A percentile compares a stretch with the other conserved stretches of the same genome.
Evolutionary conservation across 2,113 vertebrate genomes (phyloP).

Genomic region (Condylura cristata): DNA sequence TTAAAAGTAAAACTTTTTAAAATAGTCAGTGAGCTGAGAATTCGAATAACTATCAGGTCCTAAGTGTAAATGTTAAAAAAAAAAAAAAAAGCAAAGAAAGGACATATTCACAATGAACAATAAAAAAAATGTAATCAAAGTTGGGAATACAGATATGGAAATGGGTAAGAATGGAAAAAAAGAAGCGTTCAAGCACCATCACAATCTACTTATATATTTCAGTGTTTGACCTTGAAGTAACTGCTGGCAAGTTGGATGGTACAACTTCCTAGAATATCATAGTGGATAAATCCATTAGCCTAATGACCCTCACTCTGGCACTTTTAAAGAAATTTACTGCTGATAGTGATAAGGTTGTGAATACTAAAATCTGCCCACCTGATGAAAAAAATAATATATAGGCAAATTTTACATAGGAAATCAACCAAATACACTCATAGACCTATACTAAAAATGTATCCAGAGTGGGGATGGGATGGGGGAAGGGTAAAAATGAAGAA

Average conservation of each 20-base stretch:
- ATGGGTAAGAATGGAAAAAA: conserved; percentile 27
- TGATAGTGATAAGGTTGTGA: conserved; percentile 64
- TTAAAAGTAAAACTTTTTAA: conserved; percentile 11
- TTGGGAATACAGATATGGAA: conserved; percentile 5
- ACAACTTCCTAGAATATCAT: conserved; percentile 72
- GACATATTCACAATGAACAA: neutral
- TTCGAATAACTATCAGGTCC: neutral
- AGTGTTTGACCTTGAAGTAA: conserved; percentile 65
- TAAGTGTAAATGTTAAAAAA: neutral
- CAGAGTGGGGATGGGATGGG: too few relatives aligned
- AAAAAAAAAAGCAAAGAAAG: neutral
- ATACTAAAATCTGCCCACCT: conserved; percentile 58
- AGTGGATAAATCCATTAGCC: conserved; percentile 72
- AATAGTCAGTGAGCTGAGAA: conserved; percentile 41
- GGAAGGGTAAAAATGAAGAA: too few relatives aligned
- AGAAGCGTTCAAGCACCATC: conserved; percentile 28
- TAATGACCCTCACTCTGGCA: conserved; percentile 57
- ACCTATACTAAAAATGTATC: neutral
- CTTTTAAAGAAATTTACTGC: conserved; percentile 74
- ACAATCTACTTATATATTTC: conserved; percentile 59
- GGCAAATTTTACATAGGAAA: conserved; percentile 22
- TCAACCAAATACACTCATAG: neutral
- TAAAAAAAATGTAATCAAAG: conserved; percentile 46
- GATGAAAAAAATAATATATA: conserved; percentile 63
- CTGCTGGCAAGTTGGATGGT: conserved; percentile 56